phyloP scores from a whole-genome alignment of 2,888 invertebrate genomes.

The Brenthis ino region DNA sequence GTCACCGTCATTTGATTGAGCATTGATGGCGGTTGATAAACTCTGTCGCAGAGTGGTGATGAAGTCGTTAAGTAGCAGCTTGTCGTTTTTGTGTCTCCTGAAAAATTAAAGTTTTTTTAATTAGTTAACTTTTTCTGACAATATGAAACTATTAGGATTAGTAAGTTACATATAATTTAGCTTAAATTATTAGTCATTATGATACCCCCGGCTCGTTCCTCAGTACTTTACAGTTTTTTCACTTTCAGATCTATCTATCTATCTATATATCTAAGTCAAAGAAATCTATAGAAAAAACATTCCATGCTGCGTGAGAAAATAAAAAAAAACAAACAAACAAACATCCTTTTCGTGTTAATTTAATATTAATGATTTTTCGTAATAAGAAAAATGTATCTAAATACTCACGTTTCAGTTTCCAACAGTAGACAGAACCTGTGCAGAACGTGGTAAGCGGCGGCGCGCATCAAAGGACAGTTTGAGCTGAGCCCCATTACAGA shows the following conservation, averaged over 20 bases:
- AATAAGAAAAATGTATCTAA: conserved; percentile 13
- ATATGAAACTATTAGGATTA: no score
- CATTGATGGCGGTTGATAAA: conserved; percentile 62
- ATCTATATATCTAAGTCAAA: no score
- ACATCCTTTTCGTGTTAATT: no score
- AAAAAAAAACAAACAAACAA: no score
- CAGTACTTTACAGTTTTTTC: no score
- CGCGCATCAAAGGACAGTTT: conserved; percentile 84
- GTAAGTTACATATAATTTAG: no score
- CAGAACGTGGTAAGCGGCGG: conserved; percentile 88
- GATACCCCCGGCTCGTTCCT: no score
- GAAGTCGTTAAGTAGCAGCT: conserved; percentile 85
- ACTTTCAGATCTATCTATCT: no score
- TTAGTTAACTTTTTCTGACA: not conserved
- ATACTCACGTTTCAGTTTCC: conserved; percentile 85
- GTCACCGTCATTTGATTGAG: conserved; percentile 42
- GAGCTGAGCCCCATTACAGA: conserved; percentile 88
- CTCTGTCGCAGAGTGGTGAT: conserved; percentile 86
- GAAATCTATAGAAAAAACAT: no score
- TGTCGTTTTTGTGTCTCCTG: conserved; percentile 84
- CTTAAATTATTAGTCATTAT: no score
- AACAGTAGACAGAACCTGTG: conserved; percentile 88
- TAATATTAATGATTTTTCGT: not conserved
- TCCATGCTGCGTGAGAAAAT: no score
- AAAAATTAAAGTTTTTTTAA: conserved; percentile 38